Conservation (phyloP, 2,888 invertebrate species). For the Venusia cambrica region DNA sequence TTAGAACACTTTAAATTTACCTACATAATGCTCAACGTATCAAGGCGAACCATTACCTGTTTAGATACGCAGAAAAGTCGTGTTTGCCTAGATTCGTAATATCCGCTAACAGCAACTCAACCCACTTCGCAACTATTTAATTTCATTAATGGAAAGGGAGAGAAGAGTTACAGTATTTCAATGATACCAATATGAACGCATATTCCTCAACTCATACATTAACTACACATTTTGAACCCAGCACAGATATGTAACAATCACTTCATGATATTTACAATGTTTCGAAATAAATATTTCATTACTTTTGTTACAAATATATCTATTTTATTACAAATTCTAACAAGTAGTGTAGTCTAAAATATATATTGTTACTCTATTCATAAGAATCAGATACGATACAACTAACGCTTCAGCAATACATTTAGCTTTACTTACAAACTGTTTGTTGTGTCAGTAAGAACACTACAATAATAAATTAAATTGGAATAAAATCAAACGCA, state of each 20-base stretch:
- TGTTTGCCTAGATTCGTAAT: too few relatives aligned
- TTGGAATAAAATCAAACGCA: too few relatives aligned
- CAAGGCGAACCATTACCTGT: too few relatives aligned
- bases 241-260: constrained; percentile 59
- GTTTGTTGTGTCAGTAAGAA: neutral
- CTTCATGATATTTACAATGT: constrained; percentile 59
- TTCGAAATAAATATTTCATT: constrained; percentile 18
- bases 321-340: constrained; percentile 20
- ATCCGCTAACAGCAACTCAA: too few relatives aligned
- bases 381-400: constrained; percentile 39
- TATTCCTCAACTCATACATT: constrained; percentile 8
- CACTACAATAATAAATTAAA: too few relatives aligned
- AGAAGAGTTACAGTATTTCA: constrained; percentile 9
- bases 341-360: constrained; percentile 55
- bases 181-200: constrained; percentile 8
- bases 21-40: too few relatives aligned
- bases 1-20: too few relatives aligned
- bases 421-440: constrained; percentile 5
- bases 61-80: too few relatives aligned
- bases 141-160: too few relatives aligned
- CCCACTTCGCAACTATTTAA: too few relatives aligned
- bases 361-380: constrained; percentile 51
- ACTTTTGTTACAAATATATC: constrained; percentile 6
- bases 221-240: constrained; percentile 48
- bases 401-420: constrained; percentile 12